phyloP scores from a whole-genome alignment of 2,113 vertebrate species.

The Ceyx cyanopectus region DNA sequence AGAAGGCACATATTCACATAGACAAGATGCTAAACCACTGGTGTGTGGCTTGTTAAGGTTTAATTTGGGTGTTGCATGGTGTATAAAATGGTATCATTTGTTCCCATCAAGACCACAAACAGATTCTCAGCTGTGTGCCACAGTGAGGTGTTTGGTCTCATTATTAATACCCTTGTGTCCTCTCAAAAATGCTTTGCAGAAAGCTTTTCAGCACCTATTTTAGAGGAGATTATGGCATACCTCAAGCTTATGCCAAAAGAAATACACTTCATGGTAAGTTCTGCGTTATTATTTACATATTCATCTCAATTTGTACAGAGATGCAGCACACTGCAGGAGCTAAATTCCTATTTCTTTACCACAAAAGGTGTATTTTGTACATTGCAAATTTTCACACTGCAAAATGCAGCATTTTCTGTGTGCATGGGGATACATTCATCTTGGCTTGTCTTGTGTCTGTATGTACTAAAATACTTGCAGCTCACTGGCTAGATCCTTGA shows the following conservation, averaged over 20 bases:
- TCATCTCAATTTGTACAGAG: conserved; percentile 9
- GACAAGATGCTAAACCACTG: background rate
- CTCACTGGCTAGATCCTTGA: background rate
- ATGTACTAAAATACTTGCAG: background rate
- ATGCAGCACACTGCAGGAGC: background rate
- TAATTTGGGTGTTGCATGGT: background rate
- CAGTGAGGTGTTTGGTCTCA: background rate
- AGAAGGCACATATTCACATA: background rate
- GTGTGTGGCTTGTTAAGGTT: background rate
- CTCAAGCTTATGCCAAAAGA: background rate
- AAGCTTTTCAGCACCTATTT: background rate
- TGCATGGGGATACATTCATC: background rate
- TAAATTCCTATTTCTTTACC: background rate
- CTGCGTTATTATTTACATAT: conserved; percentile 37
- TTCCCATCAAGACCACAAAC: background rate
- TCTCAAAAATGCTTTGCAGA: background rate
- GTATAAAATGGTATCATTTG: background rate
- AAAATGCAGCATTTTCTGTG: background rate
- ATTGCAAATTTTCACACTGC: conserved; percentile 1
- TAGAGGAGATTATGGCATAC: background rate
- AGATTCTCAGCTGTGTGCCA: background rate
- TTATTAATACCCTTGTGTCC: background rate
- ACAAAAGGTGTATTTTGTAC: background rate
- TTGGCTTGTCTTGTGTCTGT: background rate
- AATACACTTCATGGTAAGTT: conserved; percentile 11